phyloP scores from a whole-genome alignment of 2,113 vertebrate genomes.

The Pithys albifrons region DNA sequence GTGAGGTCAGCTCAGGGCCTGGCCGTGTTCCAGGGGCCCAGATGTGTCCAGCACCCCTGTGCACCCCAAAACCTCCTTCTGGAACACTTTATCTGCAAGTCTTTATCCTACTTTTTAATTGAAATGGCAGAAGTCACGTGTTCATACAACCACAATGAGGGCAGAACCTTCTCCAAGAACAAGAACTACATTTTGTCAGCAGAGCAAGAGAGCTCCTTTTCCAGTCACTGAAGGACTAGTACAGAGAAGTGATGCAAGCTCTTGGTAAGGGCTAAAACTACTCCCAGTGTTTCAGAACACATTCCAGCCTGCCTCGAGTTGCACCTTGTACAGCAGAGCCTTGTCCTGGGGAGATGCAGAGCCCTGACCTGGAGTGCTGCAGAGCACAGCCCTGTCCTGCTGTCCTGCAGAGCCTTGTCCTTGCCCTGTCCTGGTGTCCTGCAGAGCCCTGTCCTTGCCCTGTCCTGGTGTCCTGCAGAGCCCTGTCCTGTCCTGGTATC shows the following conservation, averaged over 20 bases:
- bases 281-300: background rate
- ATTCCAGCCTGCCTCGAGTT: background rate
- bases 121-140: background rate
- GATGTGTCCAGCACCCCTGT: background rate
- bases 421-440: no score
- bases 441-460: no score
- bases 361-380: no score
- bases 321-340: background rate
- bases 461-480: no score
- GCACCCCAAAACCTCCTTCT: background rate
- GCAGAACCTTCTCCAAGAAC: background rate
- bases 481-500: no score
- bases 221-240: background rate
- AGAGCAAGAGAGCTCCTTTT: background rate
- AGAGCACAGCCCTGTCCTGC: no score
- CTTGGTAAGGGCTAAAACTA: background rate
- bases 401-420: no score
- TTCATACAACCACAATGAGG: background rate
- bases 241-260: background rate
- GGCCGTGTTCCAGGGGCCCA: background rate
- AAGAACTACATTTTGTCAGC: rapidly evolving
- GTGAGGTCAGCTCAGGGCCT: background rate
- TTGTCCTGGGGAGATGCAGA: background rate
- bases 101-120: background rate
- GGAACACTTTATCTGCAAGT: background rate